A percentile compares a stretch with the other conserved stretches of the same genome.
Conservation (phyloP, 2,113 vertebrate species). For the Eptesicus fuscus region DNA sequence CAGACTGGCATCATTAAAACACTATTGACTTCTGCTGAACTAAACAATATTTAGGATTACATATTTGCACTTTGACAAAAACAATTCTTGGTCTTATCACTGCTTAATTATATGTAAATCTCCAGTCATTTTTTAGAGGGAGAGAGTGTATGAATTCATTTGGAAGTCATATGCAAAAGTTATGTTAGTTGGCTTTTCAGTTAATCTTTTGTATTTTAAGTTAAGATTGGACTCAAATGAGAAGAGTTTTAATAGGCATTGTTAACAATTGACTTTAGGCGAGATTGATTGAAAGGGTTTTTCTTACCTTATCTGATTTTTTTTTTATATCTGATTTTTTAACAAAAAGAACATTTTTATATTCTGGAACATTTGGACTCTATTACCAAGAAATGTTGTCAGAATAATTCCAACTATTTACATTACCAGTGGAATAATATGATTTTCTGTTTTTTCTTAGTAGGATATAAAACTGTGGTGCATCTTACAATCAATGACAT, state of each 20-base stretch:
- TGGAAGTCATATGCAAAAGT: background rate
- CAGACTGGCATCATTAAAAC: background rate
- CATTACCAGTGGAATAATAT: conserved; percentile 9
- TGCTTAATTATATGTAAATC: background rate
- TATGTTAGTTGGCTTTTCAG: background rate
- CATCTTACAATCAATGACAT: background rate
- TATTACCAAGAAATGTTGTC: background rate
- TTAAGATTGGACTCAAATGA: conserved; percentile 13
- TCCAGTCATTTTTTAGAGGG: background rate
- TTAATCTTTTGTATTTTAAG: background rate
- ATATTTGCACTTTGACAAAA: conserved; percentile 22
- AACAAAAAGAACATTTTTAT: background rate
- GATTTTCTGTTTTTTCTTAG: background rate
- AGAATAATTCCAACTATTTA: background rate
- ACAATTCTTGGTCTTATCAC: background rate
- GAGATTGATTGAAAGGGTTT: conserved; percentile 22
- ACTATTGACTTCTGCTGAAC: background rate
- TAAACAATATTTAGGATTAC: background rate
- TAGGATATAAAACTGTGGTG: background rate
- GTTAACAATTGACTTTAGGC: background rate
- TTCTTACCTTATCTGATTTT: background rate
- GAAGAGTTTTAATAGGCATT: background rate
- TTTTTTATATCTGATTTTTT: background rate
- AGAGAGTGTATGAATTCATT: background rate
- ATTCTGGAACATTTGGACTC: conserved; percentile 23